A percentile compares a stretch with the other conserved stretches of the same genome.
These are phyloP conservation scores for Mionectes olivaceus DNA, from an alignment of 2,797 vertebrate genomes.

Conservation along the genomic window DNA sequence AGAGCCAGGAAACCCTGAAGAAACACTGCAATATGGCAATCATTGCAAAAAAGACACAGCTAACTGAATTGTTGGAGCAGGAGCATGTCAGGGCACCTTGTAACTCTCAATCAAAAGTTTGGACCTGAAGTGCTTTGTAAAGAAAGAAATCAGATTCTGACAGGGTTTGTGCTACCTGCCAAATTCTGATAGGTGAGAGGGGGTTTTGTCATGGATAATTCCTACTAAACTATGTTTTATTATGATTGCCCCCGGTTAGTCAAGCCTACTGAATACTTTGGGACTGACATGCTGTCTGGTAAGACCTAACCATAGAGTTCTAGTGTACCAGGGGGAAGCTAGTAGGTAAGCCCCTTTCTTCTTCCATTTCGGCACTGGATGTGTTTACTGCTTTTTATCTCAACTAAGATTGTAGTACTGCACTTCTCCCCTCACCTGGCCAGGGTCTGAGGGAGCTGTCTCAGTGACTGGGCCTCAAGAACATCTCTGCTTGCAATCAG, in stretches of 20 bases:
- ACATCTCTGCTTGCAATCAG: background rate
- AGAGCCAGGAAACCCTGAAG: conserved; percentile 2
- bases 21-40: background rate
- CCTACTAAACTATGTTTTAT: background rate
- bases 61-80: background rate
- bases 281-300: rapidly evolving
- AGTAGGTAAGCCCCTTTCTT: background rate
- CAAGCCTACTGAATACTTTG: background rate
- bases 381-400: background rate
- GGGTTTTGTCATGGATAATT: background rate
- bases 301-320: background rate
- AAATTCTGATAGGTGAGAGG: background rate
- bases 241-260: background rate
- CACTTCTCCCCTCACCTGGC: background rate
- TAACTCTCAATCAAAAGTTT: background rate
- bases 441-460: background rate
- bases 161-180: background rate
- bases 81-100: background rate
- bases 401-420: background rate
- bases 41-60: background rate
- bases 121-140: background rate
- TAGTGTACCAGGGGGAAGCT: background rate
- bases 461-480: background rate
- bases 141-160: background rate
- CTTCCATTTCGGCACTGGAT: background rate